Conservation (phyloP, 2,113 vertebrate genomes). For the Eurypyga helias region DNA sequence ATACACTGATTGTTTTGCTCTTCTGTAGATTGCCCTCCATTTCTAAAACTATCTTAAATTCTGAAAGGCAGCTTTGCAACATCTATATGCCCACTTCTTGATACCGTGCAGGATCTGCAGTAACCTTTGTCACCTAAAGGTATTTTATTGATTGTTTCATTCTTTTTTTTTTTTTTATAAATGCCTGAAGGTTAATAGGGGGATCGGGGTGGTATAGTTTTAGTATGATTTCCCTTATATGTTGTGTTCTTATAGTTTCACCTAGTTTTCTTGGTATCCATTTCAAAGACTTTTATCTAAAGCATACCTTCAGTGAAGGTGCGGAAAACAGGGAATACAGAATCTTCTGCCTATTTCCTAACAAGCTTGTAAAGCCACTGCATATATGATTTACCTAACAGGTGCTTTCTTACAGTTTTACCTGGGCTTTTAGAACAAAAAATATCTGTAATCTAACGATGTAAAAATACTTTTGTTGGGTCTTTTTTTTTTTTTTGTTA, state of each 20-base stretch:
- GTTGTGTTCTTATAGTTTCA: not conserved
- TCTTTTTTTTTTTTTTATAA: not conserved
- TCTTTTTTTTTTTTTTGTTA: not conserved
- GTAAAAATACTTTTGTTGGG: not conserved
- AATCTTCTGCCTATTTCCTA: not conserved
- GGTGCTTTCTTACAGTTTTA: not conserved
- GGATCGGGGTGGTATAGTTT: not conserved
- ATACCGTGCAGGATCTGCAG: not conserved
- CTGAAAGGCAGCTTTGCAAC: not conserved
- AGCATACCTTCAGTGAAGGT: not conserved
- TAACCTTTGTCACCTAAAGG: not conserved
- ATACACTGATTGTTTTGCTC: not conserved
- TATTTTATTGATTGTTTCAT: not conserved
- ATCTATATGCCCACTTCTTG: not conserved
- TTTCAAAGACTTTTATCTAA: not conserved
- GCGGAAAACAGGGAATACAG: not conserved
- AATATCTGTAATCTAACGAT: not conserved
- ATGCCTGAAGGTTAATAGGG: not conserved
- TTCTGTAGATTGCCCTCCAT: fast-evolving
- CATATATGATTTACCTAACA: not conserved
- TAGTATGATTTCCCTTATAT: not conserved
- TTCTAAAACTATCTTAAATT: not conserved
- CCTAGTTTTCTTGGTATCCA: not conserved
- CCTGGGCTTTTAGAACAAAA: not conserved
- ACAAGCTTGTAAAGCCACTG: not conserved